phyloP scores from a whole-genome alignment of 1,140 invertebrate species.

The Lasaia peninsularis region DNA sequence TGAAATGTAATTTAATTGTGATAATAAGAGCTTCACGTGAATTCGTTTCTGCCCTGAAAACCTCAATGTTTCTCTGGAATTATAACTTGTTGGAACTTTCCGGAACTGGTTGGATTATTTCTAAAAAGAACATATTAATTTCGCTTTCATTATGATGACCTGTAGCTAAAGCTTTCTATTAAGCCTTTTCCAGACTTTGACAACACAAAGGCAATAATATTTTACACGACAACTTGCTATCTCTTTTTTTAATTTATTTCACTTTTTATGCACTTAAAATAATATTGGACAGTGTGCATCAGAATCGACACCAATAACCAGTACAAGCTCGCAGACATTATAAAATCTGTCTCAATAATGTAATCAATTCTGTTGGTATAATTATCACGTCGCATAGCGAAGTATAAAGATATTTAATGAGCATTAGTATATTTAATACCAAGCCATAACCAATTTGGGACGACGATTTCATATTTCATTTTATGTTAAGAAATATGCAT shows the following conservation, averaged over 20 bases:
- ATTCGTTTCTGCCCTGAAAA: neutral
- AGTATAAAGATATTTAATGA: conserved; percentile 7
- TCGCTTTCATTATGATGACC: too few species aligned
- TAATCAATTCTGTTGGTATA: conserved; percentile 3
- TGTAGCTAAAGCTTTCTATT: too few species aligned
- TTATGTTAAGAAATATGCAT: conserved; percentile 29
- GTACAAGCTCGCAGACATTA: neutral
- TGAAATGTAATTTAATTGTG: neutral
- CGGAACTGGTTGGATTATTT: neutral
- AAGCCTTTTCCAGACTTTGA: too few species aligned
- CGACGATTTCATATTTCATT: conserved; percentile 28
- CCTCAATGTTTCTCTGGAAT: neutral
- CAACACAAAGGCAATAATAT: too few species aligned
- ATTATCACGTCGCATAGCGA: conserved; percentile 1
- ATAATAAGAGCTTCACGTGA: neutral
- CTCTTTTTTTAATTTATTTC: too few species aligned
- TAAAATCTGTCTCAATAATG: neutral
- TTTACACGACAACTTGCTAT: too few species aligned
- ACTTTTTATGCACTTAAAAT: too few species aligned
- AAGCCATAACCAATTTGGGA: conserved; percentile 22
- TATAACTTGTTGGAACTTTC: neutral
- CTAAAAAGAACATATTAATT: neutral
- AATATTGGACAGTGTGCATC: neutral
- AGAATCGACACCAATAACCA: too few species aligned
- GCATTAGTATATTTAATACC: conserved; percentile 11